Base-by-base conservation (phyloP, 1,140 invertebrate species). In the Drosophila ananassae region DNA sequence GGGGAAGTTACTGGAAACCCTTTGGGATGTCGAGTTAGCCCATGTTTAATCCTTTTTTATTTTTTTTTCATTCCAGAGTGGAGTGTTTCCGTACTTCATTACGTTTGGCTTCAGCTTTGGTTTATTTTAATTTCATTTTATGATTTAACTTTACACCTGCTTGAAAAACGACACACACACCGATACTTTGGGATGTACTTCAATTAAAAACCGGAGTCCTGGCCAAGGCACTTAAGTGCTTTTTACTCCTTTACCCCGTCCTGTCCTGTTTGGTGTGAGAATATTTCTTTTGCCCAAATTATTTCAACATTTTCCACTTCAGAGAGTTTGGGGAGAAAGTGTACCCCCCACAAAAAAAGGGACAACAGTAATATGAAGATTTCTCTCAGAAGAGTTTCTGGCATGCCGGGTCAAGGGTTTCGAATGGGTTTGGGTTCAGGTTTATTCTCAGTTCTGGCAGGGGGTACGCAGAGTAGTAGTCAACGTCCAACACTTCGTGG, bases 121-220 rank as follows among this genome's bases (percentile, higher is more conserved):
- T 90, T 91, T 91, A 90, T 87, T 89, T 91, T 91, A 90, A 91
- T 91, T 91, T 90, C 82, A 79, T 91, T 91, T 91, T 91, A 81
- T 87, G 85, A 91, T 91, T 91, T 89, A 91, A 91, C 90, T 91
- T 91, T 91, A 91, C 90, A 91, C 90, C 90, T 91, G 90, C 71
- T 85, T 63, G 58, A 63, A 60, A 69, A 67, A 73, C 37, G 69
- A 63, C 64, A 59, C 41, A 58, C 60, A 39, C 55, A 57, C 41
- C 54, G 62, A 50, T 68, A 85, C 67, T 68, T 34, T 58, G 30
- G 79, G 58, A 60, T 76, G 73, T 56, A 90, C 90, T 90, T 90
- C 90, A 91, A 90, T 91, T 91, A 89, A 81, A 89, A 83, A 77
- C 73, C 79, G 67, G 61, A 78, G 67, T 54, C 50, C 61, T 83